Evolutionary conservation across 64 coral and sea anemone genomes (phyloP).

Genomic region (Stylophora pistillata): DNA sequence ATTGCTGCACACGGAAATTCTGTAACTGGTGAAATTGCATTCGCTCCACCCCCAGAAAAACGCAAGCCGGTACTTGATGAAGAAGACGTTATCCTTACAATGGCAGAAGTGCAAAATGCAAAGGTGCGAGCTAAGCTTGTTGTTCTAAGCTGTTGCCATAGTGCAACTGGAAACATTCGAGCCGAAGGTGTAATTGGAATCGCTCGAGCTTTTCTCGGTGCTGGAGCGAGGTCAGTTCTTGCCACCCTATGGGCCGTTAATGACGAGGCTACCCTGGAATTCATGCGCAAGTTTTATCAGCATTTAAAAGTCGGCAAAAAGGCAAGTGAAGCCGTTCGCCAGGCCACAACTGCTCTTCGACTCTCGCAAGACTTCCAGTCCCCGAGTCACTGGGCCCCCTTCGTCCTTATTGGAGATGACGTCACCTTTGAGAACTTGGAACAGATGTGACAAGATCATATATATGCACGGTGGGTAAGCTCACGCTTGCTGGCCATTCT

Average conservation of each 20-base stretch:
- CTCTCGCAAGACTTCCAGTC: background rate
- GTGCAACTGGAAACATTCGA: constrained; percentile 16
- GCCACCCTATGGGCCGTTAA: constrained; percentile 22
- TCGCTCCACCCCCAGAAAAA: constrained; percentile 2
- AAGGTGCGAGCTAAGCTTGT: constrained; percentile 42
- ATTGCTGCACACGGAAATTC: constrained; percentile 29
- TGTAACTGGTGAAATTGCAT: constrained; percentile 10
- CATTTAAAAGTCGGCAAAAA: constrained; percentile 23
- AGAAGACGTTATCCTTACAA: constrained; percentile 42
- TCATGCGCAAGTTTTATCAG: constrained; percentile 42
- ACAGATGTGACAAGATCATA: constrained; percentile 2
- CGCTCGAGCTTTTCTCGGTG: constrained; percentile 54
- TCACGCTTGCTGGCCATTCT: background rate
- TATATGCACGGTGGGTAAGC: constrained; percentile 4
- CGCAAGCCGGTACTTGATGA: background rate
- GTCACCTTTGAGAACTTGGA: constrained; percentile 40
- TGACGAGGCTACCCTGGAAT: constrained; percentile 6
- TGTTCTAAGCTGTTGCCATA: constrained; percentile 39
- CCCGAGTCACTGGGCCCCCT: constrained; percentile 29
- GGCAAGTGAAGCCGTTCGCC: constrained; percentile 40
- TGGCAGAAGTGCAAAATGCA: constrained; percentile 29
- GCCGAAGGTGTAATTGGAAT: constrained; percentile 35
- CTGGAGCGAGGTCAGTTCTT: constrained; percentile 40
- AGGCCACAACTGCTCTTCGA: constrained; percentile 25
- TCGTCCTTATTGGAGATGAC: constrained; percentile 61